A percentile compares a stretch with the other conserved stretches of the same genome.
Evolutionary conservation across 2,113 vertebrate genomes (phyloP).

Genomic region (Thunnus maccoyii): DNA sequence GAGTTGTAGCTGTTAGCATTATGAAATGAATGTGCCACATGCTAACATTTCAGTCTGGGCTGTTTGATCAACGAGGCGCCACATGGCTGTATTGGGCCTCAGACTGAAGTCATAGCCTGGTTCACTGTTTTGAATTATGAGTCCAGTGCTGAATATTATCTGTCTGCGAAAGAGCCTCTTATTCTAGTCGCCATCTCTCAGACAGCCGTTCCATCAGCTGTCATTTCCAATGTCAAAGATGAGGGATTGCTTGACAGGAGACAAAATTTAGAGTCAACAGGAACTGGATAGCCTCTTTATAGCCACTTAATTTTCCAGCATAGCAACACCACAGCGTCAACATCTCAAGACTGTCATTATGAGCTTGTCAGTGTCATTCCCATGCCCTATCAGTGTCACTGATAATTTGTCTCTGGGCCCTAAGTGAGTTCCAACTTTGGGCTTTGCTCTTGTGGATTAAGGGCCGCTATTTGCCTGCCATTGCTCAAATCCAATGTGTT

Average conservation of each 20-base stretch:
- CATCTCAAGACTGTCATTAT: constrained; percentile 57
- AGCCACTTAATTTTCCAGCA: constrained; percentile 22
- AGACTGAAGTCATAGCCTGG: not conserved
- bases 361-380: constrained; percentile 58
- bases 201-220: constrained; percentile 21
- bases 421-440: constrained; percentile 34
- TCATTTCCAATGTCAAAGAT: constrained; percentile 36
- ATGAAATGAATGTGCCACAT: constrained; percentile 17
- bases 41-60: constrained; percentile 35
- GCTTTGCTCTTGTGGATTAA: constrained; percentile 42
- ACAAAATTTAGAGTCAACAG: constrained; percentile 31
- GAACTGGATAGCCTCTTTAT: constrained; percentile 13
- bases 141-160: constrained; percentile 10
- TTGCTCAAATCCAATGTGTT: constrained; percentile 57
- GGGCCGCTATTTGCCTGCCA: constrained; percentile 41
- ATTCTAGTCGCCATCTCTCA: constrained; percentile 1
- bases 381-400: constrained; percentile 61
- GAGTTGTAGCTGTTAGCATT: constrained; percentile 32
- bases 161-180: constrained; percentile 20
- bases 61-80: constrained; percentile 32
- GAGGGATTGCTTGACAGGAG: constrained; percentile 28
- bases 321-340: constrained; percentile 29
- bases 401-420: constrained; percentile 30
- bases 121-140: constrained; percentile 38
- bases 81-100: not conserved